These are phyloP conservation scores for Lathamus discolor DNA, from an alignment of 2,113 vertebrate genomes.

Conservation along the genomic window DNA sequence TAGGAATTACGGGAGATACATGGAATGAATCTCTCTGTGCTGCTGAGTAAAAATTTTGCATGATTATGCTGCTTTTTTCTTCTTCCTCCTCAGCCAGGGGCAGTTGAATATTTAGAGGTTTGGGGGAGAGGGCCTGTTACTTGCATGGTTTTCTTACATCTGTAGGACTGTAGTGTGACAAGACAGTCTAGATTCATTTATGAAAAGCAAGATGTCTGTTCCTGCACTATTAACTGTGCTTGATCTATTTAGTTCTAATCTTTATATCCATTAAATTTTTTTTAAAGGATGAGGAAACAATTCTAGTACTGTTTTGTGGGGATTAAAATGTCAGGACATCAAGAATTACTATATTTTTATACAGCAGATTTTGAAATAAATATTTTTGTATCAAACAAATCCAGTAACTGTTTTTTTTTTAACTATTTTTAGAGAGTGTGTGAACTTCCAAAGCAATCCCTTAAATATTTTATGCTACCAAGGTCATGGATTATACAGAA, in stretches of 20 bases:
- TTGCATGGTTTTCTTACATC: not conserved
- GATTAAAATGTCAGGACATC: not conserved
- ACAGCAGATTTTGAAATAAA: not conserved
- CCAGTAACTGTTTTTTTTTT: not conserved
- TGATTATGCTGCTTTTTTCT: not conserved
- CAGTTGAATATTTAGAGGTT: not conserved
- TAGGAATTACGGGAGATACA: not conserved
- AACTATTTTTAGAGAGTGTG: not conserved
- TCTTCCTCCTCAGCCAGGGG: not conserved
- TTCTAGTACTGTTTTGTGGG: not conserved
- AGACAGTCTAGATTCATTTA: not conserved
- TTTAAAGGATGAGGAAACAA: not conserved
- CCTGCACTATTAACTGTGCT: not conserved
- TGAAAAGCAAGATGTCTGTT: not conserved
- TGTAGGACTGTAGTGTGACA: not conserved
- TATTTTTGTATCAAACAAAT: not conserved
- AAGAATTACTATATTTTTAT: not conserved
- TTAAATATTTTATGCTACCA: not conserved
- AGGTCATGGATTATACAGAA: not conserved
- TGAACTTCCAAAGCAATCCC: not conserved
- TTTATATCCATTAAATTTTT: not conserved
- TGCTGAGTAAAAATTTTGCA: not conserved
- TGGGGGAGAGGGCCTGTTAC: not conserved
- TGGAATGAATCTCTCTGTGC: not conserved
- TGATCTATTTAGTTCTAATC: not conserved